Conservation (phyloP, 2,113 vertebrate genomes). For the Tachycineta bicolor region DNA sequence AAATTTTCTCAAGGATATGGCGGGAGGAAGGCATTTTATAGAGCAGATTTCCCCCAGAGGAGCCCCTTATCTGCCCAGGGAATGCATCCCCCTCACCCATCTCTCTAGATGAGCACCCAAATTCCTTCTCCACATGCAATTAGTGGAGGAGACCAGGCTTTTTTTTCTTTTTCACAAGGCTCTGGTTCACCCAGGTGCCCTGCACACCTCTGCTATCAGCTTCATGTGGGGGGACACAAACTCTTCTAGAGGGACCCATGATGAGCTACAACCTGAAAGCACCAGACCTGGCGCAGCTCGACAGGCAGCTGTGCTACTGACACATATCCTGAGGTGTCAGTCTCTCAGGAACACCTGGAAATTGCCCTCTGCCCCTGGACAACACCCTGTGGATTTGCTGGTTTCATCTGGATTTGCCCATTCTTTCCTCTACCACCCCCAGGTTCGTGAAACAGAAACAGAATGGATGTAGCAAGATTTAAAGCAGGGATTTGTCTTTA, state of each 20-base stretch:
- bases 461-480: neutral
- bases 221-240: rapidly evolving
- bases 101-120: neutral
- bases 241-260: rapidly evolving
- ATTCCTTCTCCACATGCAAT: neutral
- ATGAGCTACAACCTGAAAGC: neutral
- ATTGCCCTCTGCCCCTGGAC: neutral
- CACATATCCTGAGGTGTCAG: neutral
- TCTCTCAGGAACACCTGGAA: neutral
- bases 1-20: neutral
- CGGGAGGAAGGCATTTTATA: neutral
- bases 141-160: neutral
- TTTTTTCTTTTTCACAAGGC: neutral
- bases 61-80: neutral
- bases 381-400: neutral
- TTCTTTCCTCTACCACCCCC: neutral
- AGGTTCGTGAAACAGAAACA: neutral
- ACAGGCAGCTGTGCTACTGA: neutral
- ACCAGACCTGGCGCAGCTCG: neutral
- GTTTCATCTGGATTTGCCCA: neutral
- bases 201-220: neutral
- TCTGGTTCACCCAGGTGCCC: neutral
- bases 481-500: neutral
- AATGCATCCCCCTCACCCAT: neutral
- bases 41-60: neutral